phyloP scores from a whole-genome alignment of 2,797 vertebrate species.

The Tolypeutes matacus region DNA sequence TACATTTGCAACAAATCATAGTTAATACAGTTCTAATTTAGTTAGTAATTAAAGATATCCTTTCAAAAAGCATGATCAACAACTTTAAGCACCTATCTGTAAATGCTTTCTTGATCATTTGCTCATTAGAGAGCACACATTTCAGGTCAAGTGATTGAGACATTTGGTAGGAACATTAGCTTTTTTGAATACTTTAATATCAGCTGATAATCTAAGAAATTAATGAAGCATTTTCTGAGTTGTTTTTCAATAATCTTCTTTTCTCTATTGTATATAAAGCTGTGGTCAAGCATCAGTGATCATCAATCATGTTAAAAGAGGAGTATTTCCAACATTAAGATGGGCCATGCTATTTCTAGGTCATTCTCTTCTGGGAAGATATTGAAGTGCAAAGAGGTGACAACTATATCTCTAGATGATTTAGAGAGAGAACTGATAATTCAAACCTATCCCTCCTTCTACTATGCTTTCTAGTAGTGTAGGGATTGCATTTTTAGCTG shows the following conservation, averaged over 20 bases:
- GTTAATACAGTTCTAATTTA: constrained; percentile 37
- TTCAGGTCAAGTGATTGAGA: not conserved
- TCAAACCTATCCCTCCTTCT: not conserved
- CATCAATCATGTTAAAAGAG: not conserved
- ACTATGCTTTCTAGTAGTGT: not conserved
- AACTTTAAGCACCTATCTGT: not conserved
- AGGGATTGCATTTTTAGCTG: not conserved
- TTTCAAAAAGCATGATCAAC: not conserved
- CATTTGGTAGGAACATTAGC: not conserved
- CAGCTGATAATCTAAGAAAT: constrained; percentile 43
- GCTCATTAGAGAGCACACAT: not conserved
- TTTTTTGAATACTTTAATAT: constrained; percentile 46
- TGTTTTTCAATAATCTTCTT: not conserved
- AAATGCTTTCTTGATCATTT: constrained; percentile 2
- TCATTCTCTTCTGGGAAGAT: constrained; percentile 27
- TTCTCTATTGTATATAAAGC: constrained; percentile 46
- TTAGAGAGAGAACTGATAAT: not conserved
- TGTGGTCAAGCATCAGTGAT: not conserved
- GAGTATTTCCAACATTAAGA: constrained; percentile 22
- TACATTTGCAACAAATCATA: constrained; percentile 27
- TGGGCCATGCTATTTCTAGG: not conserved
- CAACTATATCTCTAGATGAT: not conserved
- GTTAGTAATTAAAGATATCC: not conserved
- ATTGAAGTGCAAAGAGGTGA: constrained; percentile 18
- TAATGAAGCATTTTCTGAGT: not conserved